Base-by-base conservation (phyloP, 2,113 vertebrate genomes). In the Mustelus asterias region DNA sequence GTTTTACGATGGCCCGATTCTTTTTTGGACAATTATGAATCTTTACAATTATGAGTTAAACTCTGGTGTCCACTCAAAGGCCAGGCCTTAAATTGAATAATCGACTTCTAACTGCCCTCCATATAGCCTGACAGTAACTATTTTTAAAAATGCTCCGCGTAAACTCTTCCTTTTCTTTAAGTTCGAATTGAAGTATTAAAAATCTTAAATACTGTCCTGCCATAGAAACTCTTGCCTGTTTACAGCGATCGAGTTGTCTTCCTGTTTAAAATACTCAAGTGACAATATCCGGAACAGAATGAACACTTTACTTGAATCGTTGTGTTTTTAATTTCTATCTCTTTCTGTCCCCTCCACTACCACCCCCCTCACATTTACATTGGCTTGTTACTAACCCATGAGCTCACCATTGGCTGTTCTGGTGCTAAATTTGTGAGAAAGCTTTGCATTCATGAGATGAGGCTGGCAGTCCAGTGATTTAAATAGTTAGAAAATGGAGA, bases 41-140 rank as follows among this genome's bases (percentile, higher is more conserved):
- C n/a, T 65, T 93, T 93, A 65, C 60, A n/a, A 93, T 93, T 65
- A 65, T 65, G 89, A 65, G 89, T 93, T 93, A 63, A 93, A 65
- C 60, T 93, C 89, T 37, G 89, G 89, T 37, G 60, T 18, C 86
- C 60, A 65, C 89, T 93, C 33, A n/a, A 65, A 93, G 60, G 33
- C n/a, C 89, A 93, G 60, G 89, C 60, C 33, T 37, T 16, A 18
- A 37, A 58, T 63, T 65, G 58, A 13, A 92, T 22, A 37, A 13
- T 92, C 14, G 10, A 93, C 60, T 90, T 58, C 3, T 29, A 90
- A 58, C 14, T 58, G 5, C 88, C 88, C 29, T 63, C 89, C 60
- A 93, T n/a, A 37, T 33, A 93, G 60, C 89, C 89, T 65, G 89
- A 63, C 60, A 65, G n/a, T 65, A 60, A 93, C 60, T 7, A 37